Evolutionary conservation across 2,888 invertebrate genomes (phyloP).

Genomic region (Acrocera orbiculus): DNA sequence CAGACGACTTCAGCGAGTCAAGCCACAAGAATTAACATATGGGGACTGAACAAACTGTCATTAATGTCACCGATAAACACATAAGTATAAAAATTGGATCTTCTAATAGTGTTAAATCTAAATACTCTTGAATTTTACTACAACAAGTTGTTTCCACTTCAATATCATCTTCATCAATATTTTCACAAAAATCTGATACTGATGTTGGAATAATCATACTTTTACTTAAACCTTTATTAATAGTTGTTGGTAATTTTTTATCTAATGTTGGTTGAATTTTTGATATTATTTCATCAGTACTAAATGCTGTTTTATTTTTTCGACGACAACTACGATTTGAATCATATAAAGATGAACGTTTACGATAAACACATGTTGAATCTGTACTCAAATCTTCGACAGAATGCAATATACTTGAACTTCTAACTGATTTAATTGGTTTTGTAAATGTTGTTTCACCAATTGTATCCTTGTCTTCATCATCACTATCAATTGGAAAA

Average conservation of each 20-base stretch:
- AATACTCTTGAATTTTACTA: conserved; percentile 34
- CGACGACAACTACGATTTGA: conserved; percentile 30
- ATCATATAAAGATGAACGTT: conserved; percentile 23
- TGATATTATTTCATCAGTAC: conserved; percentile 28
- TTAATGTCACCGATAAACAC: conserved; percentile 52
- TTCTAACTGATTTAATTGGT: conserved; percentile 45
- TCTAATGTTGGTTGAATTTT: conserved; percentile 16
- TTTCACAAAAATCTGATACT: conserved; percentile 24
- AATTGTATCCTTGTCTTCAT: conserved; percentile 38
- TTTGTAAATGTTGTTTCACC: conserved; percentile 37
- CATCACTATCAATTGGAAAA: conserved; percentile 28
- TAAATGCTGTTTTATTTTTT: conserved; percentile 24
- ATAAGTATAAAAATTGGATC: conserved; percentile 53
- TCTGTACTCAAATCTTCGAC: conserved; percentile 59
- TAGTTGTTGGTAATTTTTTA: conserved; percentile 14
- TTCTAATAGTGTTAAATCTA: conserved; percentile 48
- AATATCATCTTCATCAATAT: conserved; percentile 23
- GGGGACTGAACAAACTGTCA: conserved; percentile 64
- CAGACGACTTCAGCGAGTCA: no score
- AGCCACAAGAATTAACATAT: no score
- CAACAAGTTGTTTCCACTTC: conserved; percentile 27
- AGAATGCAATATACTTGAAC: conserved; percentile 53
- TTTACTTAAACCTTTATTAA: conserved; percentile 29
- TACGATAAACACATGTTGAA: conserved; percentile 55
- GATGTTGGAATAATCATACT: conserved; percentile 32